Base-by-base conservation (phyloP, 1,140 invertebrate genomes). In the Heliothis virescens region DNA sequence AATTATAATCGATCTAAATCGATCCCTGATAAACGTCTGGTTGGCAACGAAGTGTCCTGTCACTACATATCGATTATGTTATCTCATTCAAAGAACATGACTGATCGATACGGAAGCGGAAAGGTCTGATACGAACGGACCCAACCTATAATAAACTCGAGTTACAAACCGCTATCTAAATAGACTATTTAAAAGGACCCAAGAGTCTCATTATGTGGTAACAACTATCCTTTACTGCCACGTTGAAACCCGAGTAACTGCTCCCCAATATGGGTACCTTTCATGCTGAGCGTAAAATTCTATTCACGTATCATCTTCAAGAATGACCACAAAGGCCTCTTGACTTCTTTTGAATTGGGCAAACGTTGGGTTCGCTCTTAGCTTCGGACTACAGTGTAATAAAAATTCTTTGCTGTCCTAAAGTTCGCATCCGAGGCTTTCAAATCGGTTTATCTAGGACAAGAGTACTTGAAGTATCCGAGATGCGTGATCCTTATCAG, bases 191-290 rank as follows among this genome's bases (percentile, higher is more conserved):
- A 67, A 48, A 9, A 26, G 41, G 63, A 18, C 63, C 41, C 63
- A 11, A 16, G 63, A 67, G 63, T 11, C 34, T 41, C 47, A 16
- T 67, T 67, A 67, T 47, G 41, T 67, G 63, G 16, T 65, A 47
- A 47, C 34, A 47, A 65, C n/a, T 47, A 65, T 48, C 63, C 18
- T 67, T 67, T 67, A 67, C 63, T 48, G 10, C 16, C 34, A 41
- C 34, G 5, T 41, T 41, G 62, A 34, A 65, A 65, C 62, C 62
- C 62, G 12, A 41, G 34, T 41, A 65, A 65, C 11, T n/a, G n/a
- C 10, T 48, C 34, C n/a, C 16, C 41, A 65, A 65, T n/a, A 34
- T 34, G 29, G n/a, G 34, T 18, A 65, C 48, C 15, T 65, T 65
- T 47, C 10, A 34, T 12, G 62, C 12, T 29, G n/a, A 41, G 47